Evolutionary conservation across 2,797 vertebrate genomes (phyloP), one percentile per base, ranked within the genome.

Genomic region (Siniperca undulata): DNA sequence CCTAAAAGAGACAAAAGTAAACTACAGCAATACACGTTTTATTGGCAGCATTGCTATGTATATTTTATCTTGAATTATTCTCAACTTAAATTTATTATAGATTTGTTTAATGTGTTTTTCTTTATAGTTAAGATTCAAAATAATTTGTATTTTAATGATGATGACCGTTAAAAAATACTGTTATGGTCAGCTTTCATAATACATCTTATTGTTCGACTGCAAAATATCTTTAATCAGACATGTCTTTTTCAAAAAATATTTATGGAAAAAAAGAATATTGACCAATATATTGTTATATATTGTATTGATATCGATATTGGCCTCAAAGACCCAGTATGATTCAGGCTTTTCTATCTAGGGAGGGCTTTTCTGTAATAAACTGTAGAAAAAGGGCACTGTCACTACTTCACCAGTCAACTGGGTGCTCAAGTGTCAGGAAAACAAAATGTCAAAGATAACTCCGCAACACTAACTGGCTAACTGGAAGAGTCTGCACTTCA

Each of bases 371-470:
- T 36, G 36, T 61, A 68, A 64, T 38, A 75, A 75, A 52, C 30
- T n/a, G 34, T 2, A 34, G 22, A 56, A 75, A 82, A 77, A 73
- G 24, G 27, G 48, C 34, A 71, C 17, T 20, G 80, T 68, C 17
- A 22, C 38, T 5, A 24, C 27, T 55, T 74, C 50, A 27, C 44
- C 40, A 27, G 64, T 81, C 67, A 84, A 42, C 30, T n/a, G 46
- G 40, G 12, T 56, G 55, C 73, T 77, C 19, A 65, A 73, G 74
- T 72, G 75, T 79, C 50, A 55, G 58, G 42, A 53, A 71, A 77
- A 69, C 27, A 61, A 78, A 75, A 83, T 77, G 75, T 66, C 80
- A 77, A 46, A 19, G 48, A 84, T 73, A 84, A 83, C 72, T 78
- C 14, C 0, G 56, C 50, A 75, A 70, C 52, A 50, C 38, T 68